Evolutionary conservation across 2,797 vertebrate genomes (phyloP), one percentile per base, ranked within the genome.

Genomic region (Craterocephalus amniculus): DNA sequence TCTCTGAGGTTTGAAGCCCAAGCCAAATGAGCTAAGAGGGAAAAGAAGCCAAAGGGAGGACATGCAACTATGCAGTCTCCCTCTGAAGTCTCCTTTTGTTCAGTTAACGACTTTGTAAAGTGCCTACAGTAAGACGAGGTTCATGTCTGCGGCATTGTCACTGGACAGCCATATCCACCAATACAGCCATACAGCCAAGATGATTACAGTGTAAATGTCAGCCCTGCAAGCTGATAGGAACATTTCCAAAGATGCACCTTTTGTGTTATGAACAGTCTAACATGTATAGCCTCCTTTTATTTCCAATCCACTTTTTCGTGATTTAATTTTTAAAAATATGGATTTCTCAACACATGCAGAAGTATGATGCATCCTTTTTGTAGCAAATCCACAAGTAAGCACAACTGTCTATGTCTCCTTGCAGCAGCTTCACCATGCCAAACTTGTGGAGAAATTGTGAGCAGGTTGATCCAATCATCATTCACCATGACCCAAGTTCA

Each of bases 11-110:
- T 65, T 56, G 72, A 49, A 57, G 74, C 72, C 68, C 0, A 18
- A n/a, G 80, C 67, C 76, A 78, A 80, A 83, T 80, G 85, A 85
- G 75, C 83, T 81, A 83, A 82, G 63, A 69, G 59, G 32, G 67
- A 59, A 79, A 57, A 2, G 12, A 52, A 80, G 70, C 66, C 76
- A 78, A 65, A 16, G 26, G 22, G 62, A 69, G 6, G 52, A 67
- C 60, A 77, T 58, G 24, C 31, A 57, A 54, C 32, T 7, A 27
- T 35, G 24, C 43, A 16, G 29, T 67, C 29, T n/a, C 60, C 48
- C 65, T 24, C n/a, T 59, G 45, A 72, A 70, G 27, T 31, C 26
- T 27, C 40, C 13, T 58, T 59, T 70, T 70, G 26, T 60, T 70
- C 54, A 45, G 48, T 63, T 54, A 7, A 5, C 22, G 8, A 16